phyloP scores from a whole-genome alignment of 2,888 invertebrate species.

The Meteorus cinctellus region DNA sequence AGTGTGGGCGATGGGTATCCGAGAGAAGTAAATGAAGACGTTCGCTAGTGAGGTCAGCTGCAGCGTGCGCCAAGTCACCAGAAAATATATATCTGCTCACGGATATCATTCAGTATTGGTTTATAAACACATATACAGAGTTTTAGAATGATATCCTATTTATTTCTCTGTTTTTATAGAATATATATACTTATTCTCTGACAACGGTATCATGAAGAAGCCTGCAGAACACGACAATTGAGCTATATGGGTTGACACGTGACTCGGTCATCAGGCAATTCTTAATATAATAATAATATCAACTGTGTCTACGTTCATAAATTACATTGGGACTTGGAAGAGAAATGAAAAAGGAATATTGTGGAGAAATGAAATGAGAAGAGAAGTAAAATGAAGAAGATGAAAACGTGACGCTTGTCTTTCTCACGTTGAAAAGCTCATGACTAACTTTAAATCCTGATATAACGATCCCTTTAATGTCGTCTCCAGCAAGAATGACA shows the following conservation, averaged over 20 bases:
- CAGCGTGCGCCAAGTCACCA: conserved; percentile 27
- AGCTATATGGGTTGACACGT: conserved; percentile 46
- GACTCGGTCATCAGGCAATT: conserved; percentile 53
- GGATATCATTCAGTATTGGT: conserved; percentile 44
- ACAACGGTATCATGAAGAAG: conserved; percentile 54
- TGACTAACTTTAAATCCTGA: not conserved
- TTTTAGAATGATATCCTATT: not conserved
- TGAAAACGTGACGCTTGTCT: conserved; percentile 37
- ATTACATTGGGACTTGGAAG: conserved; percentile 39
- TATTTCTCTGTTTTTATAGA: not conserved
- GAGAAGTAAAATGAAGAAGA: conserved; percentile 2
- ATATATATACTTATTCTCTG: not conserved
- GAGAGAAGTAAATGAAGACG: conserved; percentile 35
- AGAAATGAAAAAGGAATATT: not conserved
- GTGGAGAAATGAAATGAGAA: not conserved
- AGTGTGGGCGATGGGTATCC: conserved; percentile 13
- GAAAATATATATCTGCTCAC: conserved; percentile 45
- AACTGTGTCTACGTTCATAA: conserved; percentile 46
- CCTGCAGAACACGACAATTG: conserved; percentile 60
- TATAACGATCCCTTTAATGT: conserved; percentile 26
- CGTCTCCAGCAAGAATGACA: not conserved
- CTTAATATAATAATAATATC: conserved; percentile 34
- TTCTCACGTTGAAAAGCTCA: conserved; percentile 26
- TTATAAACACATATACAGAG: not conserved
- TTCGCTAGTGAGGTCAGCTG: conserved; percentile 25